A percentile compares a stretch with the other conserved stretches of the same genome.
phyloP scores from a whole-genome alignment of 2,113 vertebrate genomes.

The Sclerurus mexicanus region DNA sequence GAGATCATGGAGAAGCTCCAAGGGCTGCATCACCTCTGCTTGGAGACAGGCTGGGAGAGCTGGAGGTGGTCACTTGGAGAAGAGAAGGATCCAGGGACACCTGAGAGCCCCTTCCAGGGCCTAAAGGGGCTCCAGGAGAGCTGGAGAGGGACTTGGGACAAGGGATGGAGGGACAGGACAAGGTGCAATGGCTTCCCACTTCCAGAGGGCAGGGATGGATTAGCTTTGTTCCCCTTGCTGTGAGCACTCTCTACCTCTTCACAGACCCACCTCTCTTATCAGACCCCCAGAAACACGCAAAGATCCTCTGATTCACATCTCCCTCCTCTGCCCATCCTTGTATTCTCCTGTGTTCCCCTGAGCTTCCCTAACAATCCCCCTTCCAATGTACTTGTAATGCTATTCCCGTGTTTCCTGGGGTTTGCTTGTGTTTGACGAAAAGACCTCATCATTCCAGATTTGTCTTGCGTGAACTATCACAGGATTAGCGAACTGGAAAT shows the following conservation, averaged over 20 bases:
- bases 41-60: not conserved
- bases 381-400: slow-evolving; percentile 10
- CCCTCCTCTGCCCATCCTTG: not conserved
- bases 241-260: not conserved
- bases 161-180: rapidly evolving
- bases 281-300: not conserved
- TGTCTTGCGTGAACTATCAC: slow-evolving; percentile 58
- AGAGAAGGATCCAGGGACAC: rapidly evolving
- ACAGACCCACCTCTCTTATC: not conserved
- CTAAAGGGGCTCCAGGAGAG: not conserved
- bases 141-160: not conserved
- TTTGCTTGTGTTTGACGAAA: slow-evolving; percentile 31
- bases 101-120: rapidly evolving
- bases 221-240: not conserved
- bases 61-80: not conserved
- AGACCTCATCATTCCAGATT: slow-evolving; percentile 54
- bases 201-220: not conserved
- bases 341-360: not conserved
- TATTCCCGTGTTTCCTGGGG: slow-evolving; percentile 19
- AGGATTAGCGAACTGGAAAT: slow-evolving; percentile 52
- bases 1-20: rapidly evolving
- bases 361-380: not conserved
- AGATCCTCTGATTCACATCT: not conserved
- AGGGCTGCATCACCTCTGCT: not conserved
- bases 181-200: not conserved